Evolutionary conservation across 2,113 vertebrate genomes (phyloP), one percentile per base, ranked within the genome.

Genomic region (Cyanoliseus patagonus): DNA sequence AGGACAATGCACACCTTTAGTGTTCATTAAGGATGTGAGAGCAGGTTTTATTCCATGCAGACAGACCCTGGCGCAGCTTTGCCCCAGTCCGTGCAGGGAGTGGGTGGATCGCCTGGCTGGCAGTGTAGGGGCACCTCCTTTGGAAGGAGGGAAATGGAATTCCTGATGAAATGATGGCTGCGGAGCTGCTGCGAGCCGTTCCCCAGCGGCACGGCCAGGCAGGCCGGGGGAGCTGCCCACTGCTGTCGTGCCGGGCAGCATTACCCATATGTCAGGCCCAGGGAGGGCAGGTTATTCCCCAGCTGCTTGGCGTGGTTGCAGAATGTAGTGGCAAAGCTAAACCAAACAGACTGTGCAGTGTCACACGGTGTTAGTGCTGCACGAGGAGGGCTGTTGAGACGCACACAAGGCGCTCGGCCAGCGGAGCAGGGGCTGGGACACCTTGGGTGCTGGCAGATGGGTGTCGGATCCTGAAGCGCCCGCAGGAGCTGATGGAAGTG

Each of bases 221-320:
- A 24, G 57, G 77, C 19, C 0, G 1, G 62, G 73, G 77, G 27
- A 91, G 83, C 67, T 27, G 28, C 39, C 3, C 23, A 5, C 78
- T 19, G 15, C 73, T 41, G 51, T 33, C 5, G 0, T 1, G 7
- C 77, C 0, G 0, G 18, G 41, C 86, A 41, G 41, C 49, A 24
- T 6, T 6, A 10, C 18, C 80, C 74, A 2, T 39, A 39, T 83
- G 82, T 80, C 91, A 92, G 82, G 2, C 59, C 14, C 10, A 55
- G 78, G 62, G 61, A 86, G 83, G 85, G 55, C 12, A 10, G 62
- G 81, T 47, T 77, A 9, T 68, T 79, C 79, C 77, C 80, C 2
- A 2, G 52, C 74, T 93, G 14, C 93, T 66, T 87, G 92, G 83
- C 55, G 1, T 3, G 70, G 74, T 2, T 81, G 92, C 90, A 89